Evolutionary conservation across 2,113 vertebrate species (phyloP), one percentile per base, ranked within the genome.

Genomic region (Neotoma lepida): DNA sequence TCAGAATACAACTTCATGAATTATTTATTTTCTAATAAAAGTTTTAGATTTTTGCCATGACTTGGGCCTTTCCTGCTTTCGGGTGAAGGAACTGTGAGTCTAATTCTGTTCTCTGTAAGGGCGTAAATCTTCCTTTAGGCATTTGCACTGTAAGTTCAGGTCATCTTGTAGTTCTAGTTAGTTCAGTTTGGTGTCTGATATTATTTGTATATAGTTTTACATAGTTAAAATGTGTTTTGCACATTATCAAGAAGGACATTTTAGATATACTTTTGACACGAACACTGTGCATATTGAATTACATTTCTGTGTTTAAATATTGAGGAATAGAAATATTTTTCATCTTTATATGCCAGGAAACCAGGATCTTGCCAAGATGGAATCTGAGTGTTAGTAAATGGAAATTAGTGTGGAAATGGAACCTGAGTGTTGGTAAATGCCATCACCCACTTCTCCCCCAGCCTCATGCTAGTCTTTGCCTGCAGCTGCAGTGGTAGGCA

Each of bases 401-500:
- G n/a, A n/a, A n/a, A n/a, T n/a, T n/a, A n/a, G 68, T 88, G 68
- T 84, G 58, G 80, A 80, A 64, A 78, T 97, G 88, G 97, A 96
- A 95, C 49, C 80, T 93, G 71, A 8, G 76, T 95, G 92, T 93
- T 98, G 95, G 93, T 97, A 97, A 96, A 96, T 96, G 88, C 96
- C 92, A 33, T 68, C 89, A 74, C 6, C 66, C 88, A 77, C 85
- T 97, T 98, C 98, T 97, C 96, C 96, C 94, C 76, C 95, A 68
- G 54, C 74, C 73, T 80, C 81, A 68, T 26, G 28, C 86, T 90
- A 88, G 91, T 80, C 96, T 97, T 98, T 98, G 97, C 98, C 97
- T 97, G 97, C 98, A 98, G 98, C 98, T 98, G 98, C 98, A 97
- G 68, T 95, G 92, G 98, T 98, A 98, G 98, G 97, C 98, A 98